Evolutionary conservation across 2,113 vertebrate genomes (phyloP).

Genomic region (Todiramphus saurophagus): DNA sequence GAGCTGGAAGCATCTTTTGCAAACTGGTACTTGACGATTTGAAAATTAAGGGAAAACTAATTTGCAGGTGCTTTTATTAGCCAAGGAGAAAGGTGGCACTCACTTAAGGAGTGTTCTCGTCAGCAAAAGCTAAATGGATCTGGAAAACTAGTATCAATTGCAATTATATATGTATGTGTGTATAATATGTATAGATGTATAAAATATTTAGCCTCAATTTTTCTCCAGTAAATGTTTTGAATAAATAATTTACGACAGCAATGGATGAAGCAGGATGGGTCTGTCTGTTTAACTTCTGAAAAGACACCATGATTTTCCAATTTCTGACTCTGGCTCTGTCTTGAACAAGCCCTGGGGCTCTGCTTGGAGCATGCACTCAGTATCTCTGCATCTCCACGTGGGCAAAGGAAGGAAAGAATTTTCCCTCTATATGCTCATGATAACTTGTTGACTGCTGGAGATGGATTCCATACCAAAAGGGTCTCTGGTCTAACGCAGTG

Average conservation of each 20-base stretch:
- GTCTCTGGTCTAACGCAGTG: background rate
- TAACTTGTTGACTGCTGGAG: background rate
- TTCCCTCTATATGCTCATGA: background rate
- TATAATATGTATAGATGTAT: background rate
- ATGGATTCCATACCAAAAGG: background rate
- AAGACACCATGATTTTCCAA: background rate
- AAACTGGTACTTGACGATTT: background rate
- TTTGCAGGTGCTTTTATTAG: background rate
- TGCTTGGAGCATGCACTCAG: background rate
- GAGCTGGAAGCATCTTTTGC: background rate
- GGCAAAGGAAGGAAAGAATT: background rate
- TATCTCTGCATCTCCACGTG: rapidly evolving
- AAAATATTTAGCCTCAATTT: background rate
- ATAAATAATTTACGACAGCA: background rate
- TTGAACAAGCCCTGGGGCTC: background rate
- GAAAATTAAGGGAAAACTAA: background rate
- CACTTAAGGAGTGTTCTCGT: background rate
- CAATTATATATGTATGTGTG: background rate
- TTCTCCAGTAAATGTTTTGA: background rate
- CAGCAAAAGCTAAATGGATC: background rate
- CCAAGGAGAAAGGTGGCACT: background rate
- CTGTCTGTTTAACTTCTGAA: background rate
- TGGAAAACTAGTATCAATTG: background rate
- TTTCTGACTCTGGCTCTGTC: background rate
- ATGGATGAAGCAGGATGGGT: background rate